Base-by-base conservation (phyloP, 2,113 vertebrate genomes). In the Stegastes partitus region DNA sequence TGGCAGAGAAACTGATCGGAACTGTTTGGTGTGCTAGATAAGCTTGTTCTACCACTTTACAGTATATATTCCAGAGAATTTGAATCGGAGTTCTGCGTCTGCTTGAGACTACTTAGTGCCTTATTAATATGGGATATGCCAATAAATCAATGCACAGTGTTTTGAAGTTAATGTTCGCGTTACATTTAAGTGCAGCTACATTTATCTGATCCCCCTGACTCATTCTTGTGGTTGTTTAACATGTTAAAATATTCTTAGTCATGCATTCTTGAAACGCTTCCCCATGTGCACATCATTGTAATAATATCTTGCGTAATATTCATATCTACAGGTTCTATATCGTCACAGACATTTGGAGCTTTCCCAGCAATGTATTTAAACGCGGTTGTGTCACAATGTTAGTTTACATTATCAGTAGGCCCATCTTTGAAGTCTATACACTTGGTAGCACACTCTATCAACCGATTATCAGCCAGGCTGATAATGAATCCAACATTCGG, bases 1-100 rank as follows among this genome's bases (percentile, higher is more conserved):
- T 84, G 71, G 86, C 49, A 68, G 66, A 83, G 58, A 87, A 91
- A 82, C 75, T 66, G 63, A 87, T 90, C 23, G 42, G 79, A 90
- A 80, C 74, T 77, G 70, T 74, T 84, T 66, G 37, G 63, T 82
- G 85, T 68, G 70, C 68, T 69, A 50, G 75, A 87, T 67, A 59
- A 86, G 53, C 78, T 77, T 19, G 57, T 74, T 86, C 42, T 57
- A 11, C 74, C 34, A 42, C 74, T 77, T 73, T 76, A 61, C 37
- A n/a, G 16, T 62, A 44, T 21, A 62, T 44, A 67, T 68, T 63
- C 37, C 55, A 21, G 39, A 28, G 22, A 75, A 59, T 70, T 57
- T 70, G 44, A 74, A 63, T 59, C 63, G 4, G n/a, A 59, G 14
- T 51, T 61, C 16, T 54, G 19, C 6, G 44, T 42, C 47, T 50